phyloP scores from a whole-genome alignment of 2,113 vertebrate genomes.

The Passer domesticus region DNA sequence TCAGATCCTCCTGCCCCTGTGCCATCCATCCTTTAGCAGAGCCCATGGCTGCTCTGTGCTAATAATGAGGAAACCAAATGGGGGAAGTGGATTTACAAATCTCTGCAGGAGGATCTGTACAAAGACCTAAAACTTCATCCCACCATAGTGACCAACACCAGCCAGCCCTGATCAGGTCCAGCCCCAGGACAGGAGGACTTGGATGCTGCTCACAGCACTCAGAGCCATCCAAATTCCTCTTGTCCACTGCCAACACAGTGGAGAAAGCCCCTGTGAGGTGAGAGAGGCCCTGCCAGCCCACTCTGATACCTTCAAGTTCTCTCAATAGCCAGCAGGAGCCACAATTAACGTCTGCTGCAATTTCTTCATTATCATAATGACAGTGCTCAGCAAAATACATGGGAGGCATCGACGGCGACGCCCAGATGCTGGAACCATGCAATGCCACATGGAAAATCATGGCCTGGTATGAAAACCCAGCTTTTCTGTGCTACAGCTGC shows the following conservation, averaged over 20 bases:
- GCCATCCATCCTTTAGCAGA: not conserved
- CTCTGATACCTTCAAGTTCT: not conserved
- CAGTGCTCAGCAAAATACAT: slow-evolving; percentile 63
- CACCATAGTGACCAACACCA: rapidly evolving
- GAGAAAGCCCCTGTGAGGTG: not conserved
- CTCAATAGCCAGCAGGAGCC: slow-evolving; percentile 27
- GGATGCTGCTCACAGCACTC: not conserved
- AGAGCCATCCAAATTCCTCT: not conserved
- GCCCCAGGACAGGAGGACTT: not conserved
- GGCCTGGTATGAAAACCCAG: slow-evolving; percentile 3
- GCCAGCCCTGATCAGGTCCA: not conserved
- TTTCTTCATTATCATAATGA: slow-evolving; percentile 73
- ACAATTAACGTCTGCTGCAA: slow-evolving; percentile 69
- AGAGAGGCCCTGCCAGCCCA: not conserved
- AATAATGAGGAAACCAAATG: not conserved
- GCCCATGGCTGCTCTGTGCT: rapidly evolving
- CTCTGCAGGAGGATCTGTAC: not conserved
- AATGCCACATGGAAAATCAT: slow-evolving; percentile 65
- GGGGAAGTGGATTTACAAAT: not conserved
- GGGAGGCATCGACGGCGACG: not conserved
- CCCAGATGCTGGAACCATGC: slow-evolving; percentile 68
- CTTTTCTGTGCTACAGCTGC: slow-evolving; percentile 69
- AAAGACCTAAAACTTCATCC: not conserved
- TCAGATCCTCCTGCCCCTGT: not conserved
- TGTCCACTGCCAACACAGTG: not conserved